Evolutionary conservation across 2,888 invertebrate species (phyloP).

Genomic region (Synergus itoensis): DNA sequence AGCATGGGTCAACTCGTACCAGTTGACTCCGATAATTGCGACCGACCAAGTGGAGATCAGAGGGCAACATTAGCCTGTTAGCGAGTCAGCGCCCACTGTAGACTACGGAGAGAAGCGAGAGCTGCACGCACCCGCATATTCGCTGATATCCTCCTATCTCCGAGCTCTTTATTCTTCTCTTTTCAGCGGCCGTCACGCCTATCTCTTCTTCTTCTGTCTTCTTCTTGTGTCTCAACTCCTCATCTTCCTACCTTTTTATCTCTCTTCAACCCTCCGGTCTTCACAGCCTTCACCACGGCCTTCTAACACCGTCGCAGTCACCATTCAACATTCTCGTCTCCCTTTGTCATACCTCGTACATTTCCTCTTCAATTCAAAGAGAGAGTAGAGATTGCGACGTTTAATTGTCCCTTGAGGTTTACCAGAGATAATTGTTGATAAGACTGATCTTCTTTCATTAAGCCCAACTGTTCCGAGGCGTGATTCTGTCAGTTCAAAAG

Average conservation of each 20-base stretch:
- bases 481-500: constrained; percentile 21
- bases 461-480: constrained; percentile 1
- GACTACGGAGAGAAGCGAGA: constrained; percentile 14
- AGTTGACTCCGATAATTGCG: constrained; percentile 74
- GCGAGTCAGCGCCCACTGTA: constrained; percentile 49
- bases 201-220: constrained; percentile 15
- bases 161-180: constrained; percentile 17
- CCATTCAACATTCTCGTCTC: constrained; percentile 18
- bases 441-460: constrained; percentile 35
- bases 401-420: constrained; percentile 39
- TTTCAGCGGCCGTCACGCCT: constrained; percentile 28
- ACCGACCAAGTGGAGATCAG: constrained; percentile 66
- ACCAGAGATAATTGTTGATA: constrained; percentile 34
- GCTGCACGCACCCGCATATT: constrained; percentile 36
- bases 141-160: constrained; percentile 4
- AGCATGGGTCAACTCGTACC: constrained; percentile 71
- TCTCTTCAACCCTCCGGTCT: constrained; percentile 21
- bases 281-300: constrained; percentile 34
- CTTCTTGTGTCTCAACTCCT: constrained; percentile 3
- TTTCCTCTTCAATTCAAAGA: constrained; percentile 36
- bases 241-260: not conserved
- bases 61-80: constrained; percentile 75
- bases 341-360: constrained; percentile 35
- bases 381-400: constrained; percentile 21
- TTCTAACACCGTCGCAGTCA: constrained; percentile 1